phyloP scores from a whole-genome alignment of 2,797 vertebrate species.

The Tokudaia muenninki region DNA sequence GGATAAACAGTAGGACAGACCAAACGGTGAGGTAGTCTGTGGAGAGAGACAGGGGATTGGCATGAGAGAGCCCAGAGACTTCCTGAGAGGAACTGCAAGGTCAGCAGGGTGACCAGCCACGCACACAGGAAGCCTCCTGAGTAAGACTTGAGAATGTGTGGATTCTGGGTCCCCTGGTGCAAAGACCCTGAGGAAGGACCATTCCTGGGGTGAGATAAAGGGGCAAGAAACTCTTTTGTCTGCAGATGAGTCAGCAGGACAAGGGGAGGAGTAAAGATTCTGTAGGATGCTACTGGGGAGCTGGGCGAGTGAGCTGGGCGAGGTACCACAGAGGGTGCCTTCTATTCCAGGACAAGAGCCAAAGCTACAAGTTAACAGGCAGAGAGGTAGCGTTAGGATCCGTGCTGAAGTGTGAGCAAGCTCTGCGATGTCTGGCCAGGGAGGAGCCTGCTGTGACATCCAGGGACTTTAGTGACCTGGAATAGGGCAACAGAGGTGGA shows the following conservation, averaged over 20 bases:
- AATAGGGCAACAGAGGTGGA: not conserved
- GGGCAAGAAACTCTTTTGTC: not conserved
- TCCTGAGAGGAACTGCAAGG: not conserved
- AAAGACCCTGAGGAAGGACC: not conserved
- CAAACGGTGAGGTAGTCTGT: not conserved
- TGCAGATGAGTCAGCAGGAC: not conserved
- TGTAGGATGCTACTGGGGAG: not conserved
- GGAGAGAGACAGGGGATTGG: not conserved
- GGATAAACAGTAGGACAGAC: not conserved
- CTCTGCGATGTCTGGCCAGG: not conserved
- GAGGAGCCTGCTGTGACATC: not conserved
- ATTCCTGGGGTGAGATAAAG: not conserved
- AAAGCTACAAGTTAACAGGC: not conserved
- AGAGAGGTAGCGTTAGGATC: not conserved
- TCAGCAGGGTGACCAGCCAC: not conserved
- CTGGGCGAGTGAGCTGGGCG: not conserved
- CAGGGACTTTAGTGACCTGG: not conserved
- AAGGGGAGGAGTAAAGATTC: not conserved
- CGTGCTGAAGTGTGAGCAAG: not conserved
- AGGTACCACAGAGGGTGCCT: not conserved
- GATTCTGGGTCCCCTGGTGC: accelerated
- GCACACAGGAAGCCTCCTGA: not conserved
- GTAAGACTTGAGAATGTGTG: not conserved
- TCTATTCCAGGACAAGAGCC: slow-evolving; percentile 27
- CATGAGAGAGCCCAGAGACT: not conserved